Base-by-base conservation (phyloP, 1,140 invertebrate species). In the Arion vulgaris region DNA sequence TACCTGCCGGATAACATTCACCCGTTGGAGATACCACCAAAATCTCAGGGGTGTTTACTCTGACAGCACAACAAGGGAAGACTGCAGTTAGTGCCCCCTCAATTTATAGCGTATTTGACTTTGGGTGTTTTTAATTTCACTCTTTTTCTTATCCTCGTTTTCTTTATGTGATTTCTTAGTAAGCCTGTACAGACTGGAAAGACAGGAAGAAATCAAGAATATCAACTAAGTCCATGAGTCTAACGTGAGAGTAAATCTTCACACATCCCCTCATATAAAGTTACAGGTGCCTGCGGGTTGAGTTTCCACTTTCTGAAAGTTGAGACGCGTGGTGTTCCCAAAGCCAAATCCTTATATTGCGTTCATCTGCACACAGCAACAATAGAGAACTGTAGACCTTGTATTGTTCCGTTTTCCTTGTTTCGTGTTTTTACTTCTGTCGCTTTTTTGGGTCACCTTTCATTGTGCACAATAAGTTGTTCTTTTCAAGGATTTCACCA, bases 41-140 rank as follows among this genome's bases (percentile, higher is more conserved):
- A 66, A 66, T 66, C 62, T 19, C 62, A 32, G n/a, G n/a, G 28
- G 28, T 66, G 62, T 66, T 66, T 66, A 32, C 62, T 66, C n/a
- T 13, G 19, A 66, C 62, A 34, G 62, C n/a, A 66, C 15, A 57
- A 57, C 51, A 26, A 26, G 51, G 23, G 51, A 26, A 26, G 19
- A 4, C 51, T 57, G 51, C 41, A 57, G 51, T 57, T 57, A 23
- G 19, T 57, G 51, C 51, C 51, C 45, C 51, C 51, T 23, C 51
- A 26, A 57, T 57, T 57, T 57, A 26, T 57, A 26, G 51, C 51
- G 4, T 19, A 7, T 57, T 19, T 57, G 17, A 57, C 26, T 9
- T 57, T 19, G 51, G 23, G 51, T 57, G 51, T 57, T 57, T 57
- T 57, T 23, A 57, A 23, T 57, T 57, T 57, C 51, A 57, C 51